A percentile compares a stretch with the other conserved stretches of the same genome.
Conservation (phyloP, 2,113 vertebrate species). For the Mohoua ochrocephala region DNA sequence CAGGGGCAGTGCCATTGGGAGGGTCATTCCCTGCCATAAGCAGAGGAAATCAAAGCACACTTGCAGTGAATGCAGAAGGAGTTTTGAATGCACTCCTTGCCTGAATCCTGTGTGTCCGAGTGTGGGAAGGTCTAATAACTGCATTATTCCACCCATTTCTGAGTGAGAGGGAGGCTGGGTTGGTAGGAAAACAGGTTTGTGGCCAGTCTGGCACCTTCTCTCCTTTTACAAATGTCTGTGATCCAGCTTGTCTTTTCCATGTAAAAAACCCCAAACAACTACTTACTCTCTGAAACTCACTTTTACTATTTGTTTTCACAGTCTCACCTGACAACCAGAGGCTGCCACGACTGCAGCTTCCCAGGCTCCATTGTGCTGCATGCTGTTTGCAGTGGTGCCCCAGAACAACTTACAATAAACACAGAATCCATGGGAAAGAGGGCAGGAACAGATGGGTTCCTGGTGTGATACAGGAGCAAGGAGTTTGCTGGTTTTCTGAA, state of each 20-base stretch:
- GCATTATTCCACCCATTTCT: neutral
- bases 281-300: neutral
- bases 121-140: neutral
- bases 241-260: neutral
- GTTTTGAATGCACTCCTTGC: neutral
- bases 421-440: neutral
- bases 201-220: neutral
- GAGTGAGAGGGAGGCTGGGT: neutral
- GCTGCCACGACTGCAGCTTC: neutral
- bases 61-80: neutral
- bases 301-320: conserved; percentile 18
- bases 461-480: neutral
- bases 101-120: neutral
- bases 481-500: neutral
- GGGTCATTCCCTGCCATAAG: neutral
- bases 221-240: neutral
- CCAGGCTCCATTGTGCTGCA: neutral
- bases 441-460: neutral
- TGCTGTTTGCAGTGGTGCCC: neutral
- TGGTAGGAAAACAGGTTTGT: neutral
- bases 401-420: neutral
- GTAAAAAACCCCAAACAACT: neutral
- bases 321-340: conserved; percentile 27
- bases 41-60: neutral
- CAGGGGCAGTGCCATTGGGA: neutral